Base-by-base conservation (phyloP, 1,140 invertebrate genomes). In the Nixonia krombeini region DNA sequence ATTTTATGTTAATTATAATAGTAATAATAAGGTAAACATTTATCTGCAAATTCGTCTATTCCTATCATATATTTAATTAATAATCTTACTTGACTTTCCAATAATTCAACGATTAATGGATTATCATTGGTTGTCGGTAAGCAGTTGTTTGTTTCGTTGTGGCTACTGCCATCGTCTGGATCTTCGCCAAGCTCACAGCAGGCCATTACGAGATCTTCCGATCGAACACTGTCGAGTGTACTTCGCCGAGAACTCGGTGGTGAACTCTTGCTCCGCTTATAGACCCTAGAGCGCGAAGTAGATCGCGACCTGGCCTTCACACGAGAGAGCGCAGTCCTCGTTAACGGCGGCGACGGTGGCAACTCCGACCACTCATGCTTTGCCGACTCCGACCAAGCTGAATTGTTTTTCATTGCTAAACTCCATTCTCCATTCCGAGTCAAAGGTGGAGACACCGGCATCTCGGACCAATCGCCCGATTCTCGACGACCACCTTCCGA, bases 241-340 rank as follows among this genome's bases (percentile, higher is more conserved):
- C 87, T 90, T 41, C 90, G 86, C 33, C 90, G 84, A 0, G 90
- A 91, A 33, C 86, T 88, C 1, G 89, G 88, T 0, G 89, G 89
- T 15, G 89, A 88, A 72, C 88, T 89, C 75, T 90, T 81, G 71
- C 89, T 90, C 18, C 90, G 76, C 71, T 90, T 90, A 58, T 86
- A 88, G 1, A 87, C 80, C 6, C 87, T 67, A 2, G 86, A 84
- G 45, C 85, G 81, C 0, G 86, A 86, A 71, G 78, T 85, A 66
- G 82, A 81, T 65, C 92, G 88, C 12, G 91, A 90, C 69, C 91
- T 88, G 55, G 92, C 92, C 85, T 94, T 94, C 0, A 93, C 92
- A 75, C 91, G 87, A 0, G 92, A 90, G 23, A 94, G 86, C 0
- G 91, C 89, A 1, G 90, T 91, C 49, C 91, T 87, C 46, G 88